Base-by-base conservation (phyloP, 1,140 invertebrate species). In the Condylostylus longicornis region DNA sequence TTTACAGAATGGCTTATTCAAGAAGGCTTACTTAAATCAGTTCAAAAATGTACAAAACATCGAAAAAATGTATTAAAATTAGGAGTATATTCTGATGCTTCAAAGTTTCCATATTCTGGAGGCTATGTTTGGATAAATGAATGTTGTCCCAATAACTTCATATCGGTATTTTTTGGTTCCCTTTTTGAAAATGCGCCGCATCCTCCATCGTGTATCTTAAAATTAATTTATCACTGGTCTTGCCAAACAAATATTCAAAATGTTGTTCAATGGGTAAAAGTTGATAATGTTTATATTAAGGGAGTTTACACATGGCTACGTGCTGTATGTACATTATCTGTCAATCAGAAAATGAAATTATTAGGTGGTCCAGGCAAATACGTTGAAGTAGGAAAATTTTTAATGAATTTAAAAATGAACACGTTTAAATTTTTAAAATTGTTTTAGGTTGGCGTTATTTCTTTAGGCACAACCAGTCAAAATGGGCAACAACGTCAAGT, bases 1-100 rank as follows among this genome's bases (percentile, higher is more conserved):
- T 86, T 87, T 49, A 83, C 81, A 1, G 84, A 89, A 64, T 87
- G 83, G 82, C 66, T 89, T 15, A 82, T 89, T 29, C 82, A 87
- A 53, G 75, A 82, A 53, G 82, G 83, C 1, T 50, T 88, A 3
- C 67, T 88, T 2, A 67, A 74, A 12, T 75, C 79, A 0, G 79
- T 85, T 50, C 84, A 88, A 53, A 71, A 69, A 50, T 86, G 82
- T 51, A 58, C 61, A 0, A 55, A 72, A 36, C 82, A 85, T 54
- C 47, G 63, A 7, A 67, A 62, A 33, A 68, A 67, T 42, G 78
- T 79, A 42, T 62, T 83, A 0, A 84, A 85, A 54, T 54, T 87
- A 2, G 78, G 78, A 21, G 82, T 84, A 72, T 86, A 84, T 51
- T 84, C 78, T 6, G 83, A 89, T 54, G 74, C 75, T 3, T 70